Evolutionary conservation across 2,888 invertebrate species (phyloP).

Genomic region (Coelinius sp.): DNA sequence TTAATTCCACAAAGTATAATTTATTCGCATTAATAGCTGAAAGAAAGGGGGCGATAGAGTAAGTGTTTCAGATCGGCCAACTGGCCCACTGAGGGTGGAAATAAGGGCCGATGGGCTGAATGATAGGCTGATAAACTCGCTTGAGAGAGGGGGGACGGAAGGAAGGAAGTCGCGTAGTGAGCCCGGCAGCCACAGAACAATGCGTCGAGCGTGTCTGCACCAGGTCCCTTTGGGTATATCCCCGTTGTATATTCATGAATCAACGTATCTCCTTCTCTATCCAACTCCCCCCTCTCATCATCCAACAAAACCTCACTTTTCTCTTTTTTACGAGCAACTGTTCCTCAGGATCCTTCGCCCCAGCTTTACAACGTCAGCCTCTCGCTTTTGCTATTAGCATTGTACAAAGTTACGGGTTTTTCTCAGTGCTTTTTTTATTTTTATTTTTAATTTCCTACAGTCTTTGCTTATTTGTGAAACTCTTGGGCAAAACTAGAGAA

Average conservation of each 20-base stretch:
- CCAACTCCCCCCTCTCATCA: neutral
- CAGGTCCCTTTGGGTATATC: slow-evolving; percentile 14
- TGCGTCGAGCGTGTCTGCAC: slow-evolving; percentile 36
- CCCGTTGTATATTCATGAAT: slow-evolving; percentile 41
- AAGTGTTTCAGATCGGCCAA: slow-evolving; percentile 32
- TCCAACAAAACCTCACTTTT: neutral
- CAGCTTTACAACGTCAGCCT: slow-evolving; percentile 53
- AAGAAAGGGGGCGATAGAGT: neutral
- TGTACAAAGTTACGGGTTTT: slow-evolving; percentile 35
- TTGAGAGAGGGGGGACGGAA: slow-evolving; percentile 9
- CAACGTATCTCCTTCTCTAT: slow-evolving; percentile 21
- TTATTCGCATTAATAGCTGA: neutral
- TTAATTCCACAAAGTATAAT: slow-evolving; percentile 1
- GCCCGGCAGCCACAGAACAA: slow-evolving; percentile 28
- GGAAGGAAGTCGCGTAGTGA: slow-evolving; percentile 35
- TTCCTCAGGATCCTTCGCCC: slow-evolving; percentile 54
- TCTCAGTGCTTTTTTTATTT: neutral
- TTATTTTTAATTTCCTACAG: neutral
- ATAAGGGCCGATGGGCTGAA: slow-evolving; percentile 32
- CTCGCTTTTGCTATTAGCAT: slow-evolving; percentile 37
- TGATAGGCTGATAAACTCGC: slow-evolving; percentile 8
- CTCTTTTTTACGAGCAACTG: slow-evolving; percentile 55
- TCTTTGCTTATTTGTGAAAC: neutral
- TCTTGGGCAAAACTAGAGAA: slow-evolving; percentile 20
- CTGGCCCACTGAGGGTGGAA: slow-evolving; percentile 40